A percentile compares a stretch with the other conserved stretches of the same genome.
These are phyloP conservation scores for Phalacrocorax brasilianus DNA, from an alignment of 2,113 vertebrate genomes.

Conservation along the genomic window DNA sequence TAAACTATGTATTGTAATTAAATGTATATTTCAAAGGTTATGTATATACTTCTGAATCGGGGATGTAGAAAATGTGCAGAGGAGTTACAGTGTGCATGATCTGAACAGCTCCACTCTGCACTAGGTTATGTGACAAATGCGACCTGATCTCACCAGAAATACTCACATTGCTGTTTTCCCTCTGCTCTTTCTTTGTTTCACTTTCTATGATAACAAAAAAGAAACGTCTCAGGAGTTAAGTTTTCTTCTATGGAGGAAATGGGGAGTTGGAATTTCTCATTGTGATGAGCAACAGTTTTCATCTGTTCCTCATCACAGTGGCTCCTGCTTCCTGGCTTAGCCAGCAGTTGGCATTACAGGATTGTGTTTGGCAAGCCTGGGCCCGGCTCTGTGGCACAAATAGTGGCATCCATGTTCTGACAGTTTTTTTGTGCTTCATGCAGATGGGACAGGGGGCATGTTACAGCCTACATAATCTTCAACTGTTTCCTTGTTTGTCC, in stretches of 20 bases:
- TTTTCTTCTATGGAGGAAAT: neutral
- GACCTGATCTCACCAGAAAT: neutral
- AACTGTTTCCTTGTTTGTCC: neutral
- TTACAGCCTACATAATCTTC: neutral
- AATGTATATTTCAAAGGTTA: neutral
- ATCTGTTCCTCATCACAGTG: neutral
- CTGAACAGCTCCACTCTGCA: neutral
- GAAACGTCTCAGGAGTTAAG: neutral
- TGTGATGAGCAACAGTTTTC: neutral
- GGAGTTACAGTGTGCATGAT: fast-evolving
- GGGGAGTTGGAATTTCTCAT: neutral
- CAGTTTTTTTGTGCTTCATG: neutral
- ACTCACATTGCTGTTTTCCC: neutral
- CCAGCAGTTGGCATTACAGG: neutral
- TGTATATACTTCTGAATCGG: neutral
- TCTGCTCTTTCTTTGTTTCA: neutral
- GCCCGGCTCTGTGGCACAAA: neutral
- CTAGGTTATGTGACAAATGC: neutral
- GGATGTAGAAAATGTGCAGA: neutral
- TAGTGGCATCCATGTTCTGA: neutral
- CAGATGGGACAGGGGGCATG: neutral
- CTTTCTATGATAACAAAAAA: neutral
- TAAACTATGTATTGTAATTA: neutral
- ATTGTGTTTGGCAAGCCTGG: neutral
- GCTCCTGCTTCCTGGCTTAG: neutral